Evolutionary conservation across 2,888 invertebrate genomes (phyloP).

Genomic region (Nasonovia ribisnigri): DNA sequence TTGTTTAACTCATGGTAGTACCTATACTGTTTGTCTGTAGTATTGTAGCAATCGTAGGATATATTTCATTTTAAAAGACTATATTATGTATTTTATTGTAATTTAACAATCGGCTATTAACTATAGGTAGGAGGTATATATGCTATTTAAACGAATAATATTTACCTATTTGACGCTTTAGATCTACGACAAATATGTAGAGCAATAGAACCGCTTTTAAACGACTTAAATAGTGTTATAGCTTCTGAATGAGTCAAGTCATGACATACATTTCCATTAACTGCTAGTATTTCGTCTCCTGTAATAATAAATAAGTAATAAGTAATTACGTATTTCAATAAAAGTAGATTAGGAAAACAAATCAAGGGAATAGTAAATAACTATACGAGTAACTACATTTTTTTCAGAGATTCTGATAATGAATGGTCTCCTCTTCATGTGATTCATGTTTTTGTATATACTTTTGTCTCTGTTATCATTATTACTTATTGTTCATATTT

Average conservation of each 20-base stretch:
- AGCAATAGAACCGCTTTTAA: conserved; percentile 82
- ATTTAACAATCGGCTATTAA: neutral
- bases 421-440: neutral
- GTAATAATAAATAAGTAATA: conserved; percentile 68
- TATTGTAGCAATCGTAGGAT: neutral
- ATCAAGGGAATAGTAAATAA: neutral
- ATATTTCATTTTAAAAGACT: neutral
- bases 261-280: conserved; percentile 84
- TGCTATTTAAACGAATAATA: conserved; percentile 62
- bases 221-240: conserved; percentile 83
- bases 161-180: conserved; percentile 71
- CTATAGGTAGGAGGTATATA: neutral
- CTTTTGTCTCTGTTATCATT: too few species aligned
- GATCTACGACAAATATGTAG: conserved; percentile 79
- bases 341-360: neutral
- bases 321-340: neutral
- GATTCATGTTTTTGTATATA: too few species aligned
- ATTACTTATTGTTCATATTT: too few species aligned
- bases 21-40: too few species aligned
- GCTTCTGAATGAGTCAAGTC: conserved; percentile 86
- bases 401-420: neutral
- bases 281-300: conserved; percentile 86
- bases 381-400: neutral
- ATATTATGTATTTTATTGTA: neutral
- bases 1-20: neutral